Conservation (phyloP, 2,888 invertebrate genomes). For the Drosophila subquinaria region DNA sequence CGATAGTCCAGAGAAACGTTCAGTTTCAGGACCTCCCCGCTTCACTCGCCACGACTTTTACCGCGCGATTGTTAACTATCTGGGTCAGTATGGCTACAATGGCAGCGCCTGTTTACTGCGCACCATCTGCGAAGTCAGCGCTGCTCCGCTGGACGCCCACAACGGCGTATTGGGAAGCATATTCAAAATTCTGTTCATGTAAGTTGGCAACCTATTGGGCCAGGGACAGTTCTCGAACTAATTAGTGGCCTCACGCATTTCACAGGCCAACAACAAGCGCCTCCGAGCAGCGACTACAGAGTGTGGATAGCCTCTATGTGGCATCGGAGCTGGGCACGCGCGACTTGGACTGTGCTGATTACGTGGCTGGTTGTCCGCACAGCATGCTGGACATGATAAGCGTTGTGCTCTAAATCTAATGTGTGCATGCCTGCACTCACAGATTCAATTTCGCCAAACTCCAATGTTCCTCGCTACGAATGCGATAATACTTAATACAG, state of each 20-base stretch:
- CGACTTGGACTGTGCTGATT: slow-evolving; percentile 66
- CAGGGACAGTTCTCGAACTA: slow-evolving; percentile 36
- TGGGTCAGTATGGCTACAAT: slow-evolving; percentile 80
- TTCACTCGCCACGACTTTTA: slow-evolving; percentile 81
- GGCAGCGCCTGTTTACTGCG: slow-evolving; percentile 88
- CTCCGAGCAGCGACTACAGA: slow-evolving; percentile 62
- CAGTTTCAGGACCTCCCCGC: slow-evolving; percentile 40
- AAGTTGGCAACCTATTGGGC: too few relatives aligned
- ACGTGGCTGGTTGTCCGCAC: slow-evolving; percentile 74
- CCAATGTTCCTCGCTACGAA: neutral
- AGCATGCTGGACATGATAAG: slow-evolving; percentile 82
- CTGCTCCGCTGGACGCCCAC: slow-evolving; percentile 78
- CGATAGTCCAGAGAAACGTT: slow-evolving; percentile 52
- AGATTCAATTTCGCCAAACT: neutral
- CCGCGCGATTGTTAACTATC: slow-evolving; percentile 76
- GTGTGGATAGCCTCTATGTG: slow-evolving; percentile 63
- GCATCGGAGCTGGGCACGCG: slow-evolving; percentile 67
- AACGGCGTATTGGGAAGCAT: slow-evolving; percentile 90
- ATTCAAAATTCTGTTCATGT: slow-evolving; percentile 90
- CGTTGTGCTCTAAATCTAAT: slow-evolving; percentile 54
- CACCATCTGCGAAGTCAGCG: slow-evolving; percentile 89
- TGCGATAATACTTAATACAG: neutral
- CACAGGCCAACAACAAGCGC: slow-evolving; percentile 81
- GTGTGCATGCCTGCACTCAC: slow-evolving; percentile 1
- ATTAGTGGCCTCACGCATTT: slow-evolving; percentile 49